phyloP scores from a whole-genome alignment of 2,888 invertebrate genomes.

The Ryuthela nishihirai region DNA sequence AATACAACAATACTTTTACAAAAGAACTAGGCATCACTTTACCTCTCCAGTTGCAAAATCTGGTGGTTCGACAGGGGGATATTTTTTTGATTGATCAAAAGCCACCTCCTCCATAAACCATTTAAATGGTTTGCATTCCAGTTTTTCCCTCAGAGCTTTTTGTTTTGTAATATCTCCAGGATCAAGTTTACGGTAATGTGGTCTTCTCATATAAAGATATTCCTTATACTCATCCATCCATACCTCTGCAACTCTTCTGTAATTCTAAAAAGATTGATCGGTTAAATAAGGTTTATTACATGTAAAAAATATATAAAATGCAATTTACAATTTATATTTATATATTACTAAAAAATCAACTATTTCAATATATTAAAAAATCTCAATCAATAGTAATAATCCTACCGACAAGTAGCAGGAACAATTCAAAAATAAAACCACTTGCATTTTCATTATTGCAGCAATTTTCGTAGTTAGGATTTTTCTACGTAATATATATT shows the following conservation, averaged over 20 bases:
- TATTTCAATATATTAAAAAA: too few relatives aligned
- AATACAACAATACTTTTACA: too few relatives aligned
- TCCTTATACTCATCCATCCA: slow-evolving; percentile 99
- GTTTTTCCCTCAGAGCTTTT: slow-evolving; percentile 64
- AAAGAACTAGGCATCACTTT: too few relatives aligned
- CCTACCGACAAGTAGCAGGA: too few relatives aligned
- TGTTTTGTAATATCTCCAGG: slow-evolving; percentile 77
- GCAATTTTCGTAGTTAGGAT: too few relatives aligned
- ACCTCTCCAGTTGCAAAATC: slow-evolving; percentile 77
- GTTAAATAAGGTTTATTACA: neutral
- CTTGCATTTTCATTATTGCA: too few relatives aligned
- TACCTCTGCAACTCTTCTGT: slow-evolving; percentile 87
- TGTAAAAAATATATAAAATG: too few relatives aligned
- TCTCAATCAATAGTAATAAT: too few relatives aligned
- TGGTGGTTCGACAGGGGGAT: slow-evolving; percentile 81
- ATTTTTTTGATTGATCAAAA: slow-evolving; percentile 79
- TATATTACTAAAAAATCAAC: too few relatives aligned
- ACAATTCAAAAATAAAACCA: too few relatives aligned
- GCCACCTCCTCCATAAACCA: slow-evolving; percentile 94
- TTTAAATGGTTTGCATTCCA: slow-evolving; percentile 85
- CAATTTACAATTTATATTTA: too few relatives aligned
- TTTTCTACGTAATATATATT: too few relatives aligned
- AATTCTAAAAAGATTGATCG: slow-evolving; percentile 62
- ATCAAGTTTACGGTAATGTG: slow-evolving; percentile 69
- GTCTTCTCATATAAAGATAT: slow-evolving; percentile 72